Conservation (phyloP, 2,113 vertebrate genomes). For the Xyliphius kryptos region DNA sequence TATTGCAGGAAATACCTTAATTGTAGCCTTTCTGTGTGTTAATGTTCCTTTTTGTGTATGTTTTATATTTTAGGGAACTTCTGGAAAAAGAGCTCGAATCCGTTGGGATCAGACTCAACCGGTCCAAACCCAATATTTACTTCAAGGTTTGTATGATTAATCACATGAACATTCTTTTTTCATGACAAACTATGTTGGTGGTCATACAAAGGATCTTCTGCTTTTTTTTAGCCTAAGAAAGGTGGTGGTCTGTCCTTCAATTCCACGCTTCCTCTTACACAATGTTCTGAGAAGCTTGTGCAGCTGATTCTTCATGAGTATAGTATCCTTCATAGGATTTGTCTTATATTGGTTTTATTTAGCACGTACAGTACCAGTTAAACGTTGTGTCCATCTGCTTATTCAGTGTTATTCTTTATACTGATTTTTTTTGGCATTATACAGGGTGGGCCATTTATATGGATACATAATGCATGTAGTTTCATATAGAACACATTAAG, state of each 20-base stretch:
- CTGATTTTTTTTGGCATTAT: too few relatives aligned
- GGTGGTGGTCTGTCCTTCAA: constrained; percentile 96
- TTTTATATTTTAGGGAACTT: constrained; percentile 70
- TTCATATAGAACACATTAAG: too few relatives aligned
- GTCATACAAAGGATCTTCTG: background rate
- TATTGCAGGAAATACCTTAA: background rate
- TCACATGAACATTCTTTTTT: too few relatives aligned
- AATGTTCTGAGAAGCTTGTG: constrained; percentile 93
- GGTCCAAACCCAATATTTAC: constrained; percentile 93
- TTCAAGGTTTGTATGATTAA: too few relatives aligned
- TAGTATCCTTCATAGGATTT: constrained; percentile 79
- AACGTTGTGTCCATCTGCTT: too few relatives aligned
- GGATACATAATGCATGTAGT: too few relatives aligned
- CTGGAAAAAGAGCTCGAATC: constrained; percentile 95
- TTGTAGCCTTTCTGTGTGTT: background rate
- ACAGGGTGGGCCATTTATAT: too few relatives aligned
- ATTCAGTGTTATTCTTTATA: too few relatives aligned
- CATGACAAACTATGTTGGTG: too few relatives aligned
- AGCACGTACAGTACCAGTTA: too few relatives aligned
- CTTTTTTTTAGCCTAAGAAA: constrained; percentile 81
- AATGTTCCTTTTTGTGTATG: background rate
- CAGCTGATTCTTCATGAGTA: constrained; percentile 97
- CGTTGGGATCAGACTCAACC: constrained; percentile 93
- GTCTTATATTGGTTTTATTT: too few relatives aligned
- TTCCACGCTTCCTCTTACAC: constrained; percentile 87